phyloP scores from a whole-genome alignment of 2,888 invertebrate species.

The Acutogordius australiensis region DNA sequence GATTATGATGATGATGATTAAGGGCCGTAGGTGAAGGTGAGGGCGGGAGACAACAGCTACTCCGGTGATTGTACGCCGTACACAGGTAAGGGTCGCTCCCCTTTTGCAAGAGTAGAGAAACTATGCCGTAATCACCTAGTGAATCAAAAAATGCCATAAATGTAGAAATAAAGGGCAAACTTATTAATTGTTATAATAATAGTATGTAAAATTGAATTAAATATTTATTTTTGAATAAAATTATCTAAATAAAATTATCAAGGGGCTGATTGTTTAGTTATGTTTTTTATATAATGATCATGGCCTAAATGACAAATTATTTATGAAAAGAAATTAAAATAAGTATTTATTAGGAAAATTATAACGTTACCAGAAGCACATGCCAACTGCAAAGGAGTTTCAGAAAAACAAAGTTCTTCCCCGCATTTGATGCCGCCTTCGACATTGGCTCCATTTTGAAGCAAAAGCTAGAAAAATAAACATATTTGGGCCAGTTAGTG shows the following conservation, averaged over 20 bases:
- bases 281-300: no score
- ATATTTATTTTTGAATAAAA: no score
- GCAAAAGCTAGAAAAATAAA: constrained; percentile 19
- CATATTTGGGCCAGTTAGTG: no score
- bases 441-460: constrained; percentile 49
- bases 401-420: constrained; percentile 31
- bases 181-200: no score
- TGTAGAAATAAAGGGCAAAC: no score
- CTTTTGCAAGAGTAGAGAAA: constrained; percentile 44
- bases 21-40: background rate
- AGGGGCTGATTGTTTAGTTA: no score
- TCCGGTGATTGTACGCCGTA: constrained; percentile 26
- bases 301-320: no score
- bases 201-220: no score
- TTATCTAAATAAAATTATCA: no score
- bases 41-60: background rate
- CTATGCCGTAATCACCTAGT: constrained; percentile 35
- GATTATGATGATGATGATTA: background rate
- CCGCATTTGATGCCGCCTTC: constrained; percentile 32
- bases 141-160: background rate
- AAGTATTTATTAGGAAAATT: no score
- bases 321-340: no score
- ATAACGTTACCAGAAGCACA: constrained; percentile 51
- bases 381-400: constrained; percentile 57
- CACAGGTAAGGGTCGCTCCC: constrained; percentile 62